Base-by-base conservation (phyloP, 2,888 invertebrate genomes). In the Sinopyrophorus schimmeli region DNA sequence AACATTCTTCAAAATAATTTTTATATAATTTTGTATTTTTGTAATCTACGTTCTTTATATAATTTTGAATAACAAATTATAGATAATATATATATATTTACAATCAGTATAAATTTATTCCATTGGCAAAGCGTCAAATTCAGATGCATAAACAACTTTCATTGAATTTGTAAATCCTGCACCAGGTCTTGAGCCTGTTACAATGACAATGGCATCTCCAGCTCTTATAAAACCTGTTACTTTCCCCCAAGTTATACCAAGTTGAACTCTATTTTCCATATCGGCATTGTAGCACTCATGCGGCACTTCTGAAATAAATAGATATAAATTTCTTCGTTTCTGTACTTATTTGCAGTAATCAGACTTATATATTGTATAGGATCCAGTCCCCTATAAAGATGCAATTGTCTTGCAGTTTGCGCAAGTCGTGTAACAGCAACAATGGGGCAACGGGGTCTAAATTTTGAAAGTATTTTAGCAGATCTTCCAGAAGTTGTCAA, bases 401-500 rank as follows among this genome's bases (percentile, higher is more conserved):
- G 85, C 57, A 87, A 64, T 57, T 87, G 84, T 43, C 87, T 74
- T 1, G 88, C 83, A 4, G 84, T 80, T 58, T 81, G 80, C 12
- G 80, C 81, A 53, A 80, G 77, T 59, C 87, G 76, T 1, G 88
- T 87, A 5, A 91, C 80, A 3, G 87, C 84, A 38, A 91, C 74
- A 43, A 91, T 82, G 0, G 89, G 89, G 67, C 89, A 89, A 39
- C 80, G 73, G 1, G 89, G 87, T 58, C 81, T 77, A 58, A 80
- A 84, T 53, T 82, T 80, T 2, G 89, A 81, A 35, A 89, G 70
- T 54, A 84, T 69, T 67, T 82, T 82, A 4, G 89, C 89, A 14
- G 88, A 85, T 57, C 84, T 72, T 6, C 83, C 83, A n/a, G 81
- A 80, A 30, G 82, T 84, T 5, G 92, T 91, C 38, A 90, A 76